phyloP scores from a whole-genome alignment of 2,113 vertebrate species.

The Myrmecobius fasciatus region DNA sequence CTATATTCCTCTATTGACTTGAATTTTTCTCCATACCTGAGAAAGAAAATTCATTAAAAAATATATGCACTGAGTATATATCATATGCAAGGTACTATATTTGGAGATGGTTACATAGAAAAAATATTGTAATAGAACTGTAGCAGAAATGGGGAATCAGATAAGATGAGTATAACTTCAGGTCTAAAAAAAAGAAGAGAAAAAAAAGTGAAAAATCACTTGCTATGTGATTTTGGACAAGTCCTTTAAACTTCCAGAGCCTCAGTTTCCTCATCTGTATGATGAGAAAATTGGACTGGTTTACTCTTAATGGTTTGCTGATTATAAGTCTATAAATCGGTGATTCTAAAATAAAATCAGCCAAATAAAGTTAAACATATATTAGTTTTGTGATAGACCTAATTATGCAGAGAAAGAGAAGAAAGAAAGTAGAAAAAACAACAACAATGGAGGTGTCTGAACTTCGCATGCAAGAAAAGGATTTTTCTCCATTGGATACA shows the following conservation, averaged over 20 bases:
- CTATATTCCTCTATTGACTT: neutral
- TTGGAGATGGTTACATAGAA: neutral
- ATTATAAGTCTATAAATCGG: neutral
- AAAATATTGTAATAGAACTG: neutral
- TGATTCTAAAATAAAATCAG: neutral
- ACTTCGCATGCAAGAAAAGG: neutral
- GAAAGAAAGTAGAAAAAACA: neutral
- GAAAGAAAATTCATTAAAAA: neutral
- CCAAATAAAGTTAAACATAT: neutral
- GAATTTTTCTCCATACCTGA: neutral
- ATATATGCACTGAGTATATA: neutral
- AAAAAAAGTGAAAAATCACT: too few species aligned
- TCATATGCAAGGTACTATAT: neutral
- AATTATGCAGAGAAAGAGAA: neutral
- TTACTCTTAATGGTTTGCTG: neutral
- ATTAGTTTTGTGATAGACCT: neutral
- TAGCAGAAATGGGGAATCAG: neutral
- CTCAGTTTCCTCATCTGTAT: neutral
- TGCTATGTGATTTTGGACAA: neutral
- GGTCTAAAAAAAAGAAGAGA: too few species aligned
- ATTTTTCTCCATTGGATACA: neutral
- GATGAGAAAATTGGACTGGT: neutral
- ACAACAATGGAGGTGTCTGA: neutral
- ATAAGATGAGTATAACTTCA: neutral
- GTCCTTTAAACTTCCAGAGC: neutral